Percentiles rank a stretch among this genome's conserved stretches.
Evolutionary conservation across 1,140 invertebrate species (phyloP).

Genomic region (Planococcus citri): DNA sequence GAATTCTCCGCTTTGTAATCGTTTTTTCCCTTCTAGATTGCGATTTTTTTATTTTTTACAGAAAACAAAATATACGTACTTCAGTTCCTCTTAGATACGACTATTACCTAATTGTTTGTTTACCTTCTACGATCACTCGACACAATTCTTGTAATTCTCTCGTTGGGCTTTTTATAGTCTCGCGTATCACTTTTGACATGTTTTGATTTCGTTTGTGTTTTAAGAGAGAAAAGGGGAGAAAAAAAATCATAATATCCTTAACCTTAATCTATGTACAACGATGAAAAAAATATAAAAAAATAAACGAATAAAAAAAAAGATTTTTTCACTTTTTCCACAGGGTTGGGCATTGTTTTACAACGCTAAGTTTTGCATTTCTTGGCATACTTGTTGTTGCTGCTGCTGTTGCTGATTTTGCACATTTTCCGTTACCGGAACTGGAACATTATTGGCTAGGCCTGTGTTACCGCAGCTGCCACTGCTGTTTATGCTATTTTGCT

Average conservation of each 20-base stretch:
- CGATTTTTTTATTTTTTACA: too few species aligned
- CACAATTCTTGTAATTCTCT: too few species aligned
- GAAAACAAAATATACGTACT: too few species aligned
- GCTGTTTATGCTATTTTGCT: background rate
- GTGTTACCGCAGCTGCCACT: background rate
- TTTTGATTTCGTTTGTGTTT: background rate
- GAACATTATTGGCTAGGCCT: background rate
- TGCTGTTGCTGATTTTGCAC: background rate
- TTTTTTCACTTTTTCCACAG: background rate
- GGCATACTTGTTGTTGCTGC: background rate
- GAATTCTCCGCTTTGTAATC: too few species aligned
- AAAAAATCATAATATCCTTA: too few species aligned
- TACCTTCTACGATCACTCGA: too few species aligned
- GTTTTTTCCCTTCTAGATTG: too few species aligned
- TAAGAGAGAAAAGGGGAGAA: background rate
- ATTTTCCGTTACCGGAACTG: background rate
- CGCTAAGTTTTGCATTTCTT: constrained; percentile 5
- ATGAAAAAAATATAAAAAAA: constrained; percentile 12
- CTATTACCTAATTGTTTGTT: too few species aligned
- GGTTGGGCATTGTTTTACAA: background rate
- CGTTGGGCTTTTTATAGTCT: too few species aligned
- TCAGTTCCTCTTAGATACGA: too few species aligned
- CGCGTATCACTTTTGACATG: too few species aligned
- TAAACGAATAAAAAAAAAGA: background rate
- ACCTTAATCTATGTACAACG: background rate